phyloP scores from a whole-genome alignment of 2,113 vertebrate species.

The Calidris pugnax region DNA sequence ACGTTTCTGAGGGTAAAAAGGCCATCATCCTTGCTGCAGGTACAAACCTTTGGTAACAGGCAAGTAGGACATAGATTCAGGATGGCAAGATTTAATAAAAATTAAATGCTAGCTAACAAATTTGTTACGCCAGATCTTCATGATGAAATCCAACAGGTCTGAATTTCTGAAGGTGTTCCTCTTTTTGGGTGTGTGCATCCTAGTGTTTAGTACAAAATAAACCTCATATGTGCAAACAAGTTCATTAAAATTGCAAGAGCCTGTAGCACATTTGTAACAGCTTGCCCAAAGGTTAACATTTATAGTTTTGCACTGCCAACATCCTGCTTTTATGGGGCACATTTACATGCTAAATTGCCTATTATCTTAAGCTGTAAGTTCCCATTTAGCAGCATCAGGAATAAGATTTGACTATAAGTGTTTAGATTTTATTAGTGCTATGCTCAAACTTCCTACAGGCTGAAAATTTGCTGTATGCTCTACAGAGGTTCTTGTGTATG shows the following conservation, averaged over 20 bases:
- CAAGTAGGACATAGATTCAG: background rate
- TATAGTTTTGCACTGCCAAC: constrained; percentile 75
- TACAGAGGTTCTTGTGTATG: background rate
- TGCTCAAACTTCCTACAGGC: constrained; percentile 65
- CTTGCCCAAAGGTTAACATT: constrained; percentile 79
- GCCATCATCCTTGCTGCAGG: background rate
- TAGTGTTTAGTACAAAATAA: constrained; percentile 25
- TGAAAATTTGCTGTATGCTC: constrained; percentile 18
- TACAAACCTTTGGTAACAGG: background rate
- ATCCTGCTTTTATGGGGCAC: constrained; percentile 76
- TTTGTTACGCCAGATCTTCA: background rate
- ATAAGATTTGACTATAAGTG: constrained; percentile 76
- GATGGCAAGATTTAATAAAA: background rate
- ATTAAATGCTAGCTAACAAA: background rate
- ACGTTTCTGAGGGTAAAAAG: background rate
- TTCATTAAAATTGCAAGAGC: constrained; percentile 76
- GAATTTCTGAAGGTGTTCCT: constrained; percentile 2
- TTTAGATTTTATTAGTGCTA: constrained; percentile 77
- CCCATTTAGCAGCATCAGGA: constrained; percentile 76
- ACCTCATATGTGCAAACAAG: constrained; percentile 70
- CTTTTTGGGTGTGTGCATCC: background rate
- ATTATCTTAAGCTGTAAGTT: constrained; percentile 77
- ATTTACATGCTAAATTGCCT: constrained; percentile 82
- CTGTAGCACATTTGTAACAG: constrained; percentile 77
- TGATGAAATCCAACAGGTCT: background rate